Percentiles rank a stretch among this genome's conserved stretches.
Evolutionary conservation across 2,113 vertebrate species (phyloP).

Genomic region (Cromileptes altivelis): DNA sequence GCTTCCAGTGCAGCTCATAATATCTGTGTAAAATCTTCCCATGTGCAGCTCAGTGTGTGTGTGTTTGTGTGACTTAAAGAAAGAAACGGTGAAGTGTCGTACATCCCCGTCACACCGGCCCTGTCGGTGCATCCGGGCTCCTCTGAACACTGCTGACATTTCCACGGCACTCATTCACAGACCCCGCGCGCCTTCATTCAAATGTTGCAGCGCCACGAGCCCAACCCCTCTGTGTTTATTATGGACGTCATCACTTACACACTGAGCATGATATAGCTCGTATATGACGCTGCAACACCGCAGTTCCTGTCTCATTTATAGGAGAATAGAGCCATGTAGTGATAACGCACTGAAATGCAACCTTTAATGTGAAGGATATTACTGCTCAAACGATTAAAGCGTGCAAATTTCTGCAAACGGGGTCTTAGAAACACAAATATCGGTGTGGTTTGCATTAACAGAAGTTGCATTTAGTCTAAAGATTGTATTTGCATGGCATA

Average conservation of each 20-base stretch:
- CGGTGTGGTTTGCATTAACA: background rate
- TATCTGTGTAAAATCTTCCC: too few species aligned
- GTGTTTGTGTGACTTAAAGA: background rate
- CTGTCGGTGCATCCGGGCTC: background rate
- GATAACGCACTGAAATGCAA: background rate
- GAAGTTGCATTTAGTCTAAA: background rate
- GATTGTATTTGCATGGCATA: too few species aligned
- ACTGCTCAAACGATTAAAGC: too few species aligned
- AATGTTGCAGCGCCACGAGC: conserved; percentile 6
- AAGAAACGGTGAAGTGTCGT: background rate
- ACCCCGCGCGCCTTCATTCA: conserved; percentile 39
- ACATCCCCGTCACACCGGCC: background rate
- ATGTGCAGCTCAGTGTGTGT: background rate
- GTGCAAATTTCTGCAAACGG: too few species aligned
- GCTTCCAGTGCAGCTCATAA: background rate
- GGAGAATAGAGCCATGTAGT: too few species aligned
- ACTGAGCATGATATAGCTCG: background rate
- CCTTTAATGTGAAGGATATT: too few species aligned
- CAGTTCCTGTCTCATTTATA: background rate
- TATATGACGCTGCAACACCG: too few species aligned
- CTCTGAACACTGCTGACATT: background rate
- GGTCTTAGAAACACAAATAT: too few species aligned
- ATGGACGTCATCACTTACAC: conserved; percentile 3
- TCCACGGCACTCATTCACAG: background rate
- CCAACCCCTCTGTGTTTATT: conserved; percentile 17